phyloP scores from a whole-genome alignment of 2,113 vertebrate genomes.

The Chaetodon trifascialis region DNA sequence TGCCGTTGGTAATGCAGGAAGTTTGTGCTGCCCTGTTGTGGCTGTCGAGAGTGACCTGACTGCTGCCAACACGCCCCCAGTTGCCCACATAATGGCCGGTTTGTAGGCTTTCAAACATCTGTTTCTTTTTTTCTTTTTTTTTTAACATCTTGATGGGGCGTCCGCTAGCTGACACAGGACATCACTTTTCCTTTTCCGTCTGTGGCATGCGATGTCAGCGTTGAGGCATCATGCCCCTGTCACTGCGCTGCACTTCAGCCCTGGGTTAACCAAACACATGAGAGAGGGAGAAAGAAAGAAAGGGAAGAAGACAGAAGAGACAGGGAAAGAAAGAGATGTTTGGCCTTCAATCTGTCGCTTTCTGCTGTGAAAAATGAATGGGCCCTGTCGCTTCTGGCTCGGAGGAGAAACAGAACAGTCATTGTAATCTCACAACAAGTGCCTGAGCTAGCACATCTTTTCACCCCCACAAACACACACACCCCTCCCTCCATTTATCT shows the following conservation, averaged over 20 bases:
- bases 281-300: slow-evolving; percentile 1
- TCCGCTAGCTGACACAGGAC: slow-evolving; percentile 59
- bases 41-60: slow-evolving; percentile 17
- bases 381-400: slow-evolving; percentile 48
- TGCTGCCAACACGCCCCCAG: slow-evolving; percentile 35
- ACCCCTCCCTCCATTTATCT: slow-evolving; percentile 44
- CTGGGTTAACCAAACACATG: slow-evolving; percentile 56
- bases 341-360: slow-evolving; percentile 64
- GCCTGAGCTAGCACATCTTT: slow-evolving; percentile 55
- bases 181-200: slow-evolving; percentile 51
- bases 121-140: slow-evolving; percentile 25
- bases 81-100: slow-evolving; percentile 25
- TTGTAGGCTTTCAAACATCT: slow-evolving; percentile 57
- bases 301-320: slow-evolving; percentile 24
- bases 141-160: slow-evolving; percentile 32
- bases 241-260: slow-evolving; percentile 52
- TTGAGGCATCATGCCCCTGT: slow-evolving; percentile 59
- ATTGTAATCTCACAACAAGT: slow-evolving; percentile 73
- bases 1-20: slow-evolving; percentile 15
- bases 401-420: slow-evolving; percentile 65
- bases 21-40: not conserved
- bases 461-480: slow-evolving; percentile 34
- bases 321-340: slow-evolving; percentile 59
- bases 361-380: slow-evolving; percentile 53
- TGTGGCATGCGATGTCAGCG: slow-evolving; percentile 43